Evolutionary conservation across 2,797 vertebrate species (phyloP).

Genomic region (Fringilla coelebs): DNA sequence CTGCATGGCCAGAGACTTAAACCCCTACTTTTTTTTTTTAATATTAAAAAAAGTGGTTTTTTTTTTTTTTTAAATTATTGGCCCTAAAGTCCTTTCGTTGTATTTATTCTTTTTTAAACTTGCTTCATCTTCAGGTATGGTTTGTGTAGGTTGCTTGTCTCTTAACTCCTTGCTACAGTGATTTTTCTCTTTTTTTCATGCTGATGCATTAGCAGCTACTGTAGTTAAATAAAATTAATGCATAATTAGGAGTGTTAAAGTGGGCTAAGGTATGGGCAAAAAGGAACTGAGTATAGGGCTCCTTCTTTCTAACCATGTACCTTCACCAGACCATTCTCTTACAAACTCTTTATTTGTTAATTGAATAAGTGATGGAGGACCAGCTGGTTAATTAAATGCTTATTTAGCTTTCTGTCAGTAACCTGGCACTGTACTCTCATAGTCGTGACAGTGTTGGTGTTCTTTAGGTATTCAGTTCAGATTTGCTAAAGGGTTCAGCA

Average conservation of each 20-base stretch:
- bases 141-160: not conserved
- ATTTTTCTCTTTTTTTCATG: not conserved
- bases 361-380: not conserved
- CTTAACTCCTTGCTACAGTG: not conserved
- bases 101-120: not conserved
- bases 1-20: not conserved
- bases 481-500: not conserved
- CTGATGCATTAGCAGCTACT: not conserved
- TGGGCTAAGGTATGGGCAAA: not conserved
- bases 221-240: not conserved
- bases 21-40: not conserved
- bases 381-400: not conserved
- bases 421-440: not conserved
- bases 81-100: not conserved
- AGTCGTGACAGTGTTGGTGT: not conserved
- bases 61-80: not conserved
- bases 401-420: not conserved
- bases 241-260: not conserved
- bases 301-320: not conserved
- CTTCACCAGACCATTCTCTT: not conserved
- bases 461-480: not conserved
- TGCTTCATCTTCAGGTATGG: not conserved
- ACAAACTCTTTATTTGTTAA: not conserved
- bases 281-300: not conserved
- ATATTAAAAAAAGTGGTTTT: too few relatives aligned